Conservation (phyloP, 2,113 vertebrate genomes). For the Pollimyrus isidori region DNA sequence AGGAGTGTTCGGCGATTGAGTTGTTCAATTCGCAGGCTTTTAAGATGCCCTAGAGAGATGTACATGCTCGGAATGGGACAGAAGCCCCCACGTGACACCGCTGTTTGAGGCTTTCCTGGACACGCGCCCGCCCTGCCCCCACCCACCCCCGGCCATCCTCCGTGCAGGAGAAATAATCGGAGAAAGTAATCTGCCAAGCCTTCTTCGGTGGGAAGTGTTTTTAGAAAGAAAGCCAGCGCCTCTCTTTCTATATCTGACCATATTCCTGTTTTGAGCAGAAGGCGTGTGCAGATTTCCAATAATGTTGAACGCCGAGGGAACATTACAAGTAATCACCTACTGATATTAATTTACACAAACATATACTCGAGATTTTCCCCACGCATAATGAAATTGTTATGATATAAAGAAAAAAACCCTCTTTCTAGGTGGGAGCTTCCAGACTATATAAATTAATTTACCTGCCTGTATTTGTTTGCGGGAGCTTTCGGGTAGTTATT, state of each 20-base stretch:
- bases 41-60: constrained; percentile 15
- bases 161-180: background rate
- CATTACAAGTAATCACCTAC: background rate
- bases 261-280: background rate
- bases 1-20: constrained; percentile 15
- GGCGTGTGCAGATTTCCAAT: constrained; percentile 3
- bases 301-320: background rate
- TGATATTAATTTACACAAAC: background rate
- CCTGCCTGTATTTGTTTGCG: background rate
- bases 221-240: background rate
- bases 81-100: background rate
- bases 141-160: background rate
- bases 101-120: background rate
- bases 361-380: background rate
- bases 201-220: background rate
- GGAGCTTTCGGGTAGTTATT: background rate
- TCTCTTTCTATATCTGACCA: background rate
- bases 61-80: background rate
- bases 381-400: background rate
- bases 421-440: background rate
- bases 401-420: background rate
- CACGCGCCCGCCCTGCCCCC: background rate
- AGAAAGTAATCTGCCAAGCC: background rate
- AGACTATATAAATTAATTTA: background rate
- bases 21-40: constrained; percentile 21